Evolutionary conservation across 2,888 invertebrate genomes (phyloP).

Genomic region (Pomacea canaliculata): DNA sequence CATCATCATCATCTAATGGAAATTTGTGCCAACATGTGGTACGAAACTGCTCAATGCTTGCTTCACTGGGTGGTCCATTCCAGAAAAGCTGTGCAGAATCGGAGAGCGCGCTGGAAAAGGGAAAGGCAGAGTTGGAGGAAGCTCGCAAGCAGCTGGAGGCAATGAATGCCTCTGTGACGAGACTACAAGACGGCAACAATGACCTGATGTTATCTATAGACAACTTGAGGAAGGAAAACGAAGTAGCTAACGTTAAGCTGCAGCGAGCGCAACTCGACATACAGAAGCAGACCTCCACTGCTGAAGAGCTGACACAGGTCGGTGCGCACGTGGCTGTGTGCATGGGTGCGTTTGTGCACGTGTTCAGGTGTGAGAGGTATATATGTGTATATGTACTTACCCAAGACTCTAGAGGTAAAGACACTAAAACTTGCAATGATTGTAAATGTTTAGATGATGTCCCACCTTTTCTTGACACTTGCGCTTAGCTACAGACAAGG

Average conservation of each 20-base stretch:
- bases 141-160: constrained; percentile 74
- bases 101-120: constrained; percentile 68
- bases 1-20: too few species aligned
- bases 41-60: too few species aligned
- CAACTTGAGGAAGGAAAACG: constrained; percentile 64
- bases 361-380: constrained; percentile 2
- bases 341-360: neutral
- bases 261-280: constrained; percentile 66
- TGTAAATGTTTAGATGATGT: too few species aligned
- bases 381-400: neutral
- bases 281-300: constrained; percentile 64
- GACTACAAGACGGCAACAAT: constrained; percentile 66
- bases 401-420: too few species aligned
- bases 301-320: constrained; percentile 65
- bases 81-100: constrained; percentile 61
- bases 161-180: constrained; percentile 60
- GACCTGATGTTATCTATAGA: constrained; percentile 67
- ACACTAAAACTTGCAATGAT: too few species aligned
- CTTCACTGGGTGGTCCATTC: neutral
- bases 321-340: constrained; percentile 45
- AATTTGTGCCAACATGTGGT: too few species aligned
- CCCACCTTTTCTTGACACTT: too few species aligned
- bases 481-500: too few species aligned
- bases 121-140: constrained; percentile 66
- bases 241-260: constrained; percentile 60